Evolutionary conservation across 2,888 invertebrate species (phyloP).

Genomic region (Andrena dorsata): DNA sequence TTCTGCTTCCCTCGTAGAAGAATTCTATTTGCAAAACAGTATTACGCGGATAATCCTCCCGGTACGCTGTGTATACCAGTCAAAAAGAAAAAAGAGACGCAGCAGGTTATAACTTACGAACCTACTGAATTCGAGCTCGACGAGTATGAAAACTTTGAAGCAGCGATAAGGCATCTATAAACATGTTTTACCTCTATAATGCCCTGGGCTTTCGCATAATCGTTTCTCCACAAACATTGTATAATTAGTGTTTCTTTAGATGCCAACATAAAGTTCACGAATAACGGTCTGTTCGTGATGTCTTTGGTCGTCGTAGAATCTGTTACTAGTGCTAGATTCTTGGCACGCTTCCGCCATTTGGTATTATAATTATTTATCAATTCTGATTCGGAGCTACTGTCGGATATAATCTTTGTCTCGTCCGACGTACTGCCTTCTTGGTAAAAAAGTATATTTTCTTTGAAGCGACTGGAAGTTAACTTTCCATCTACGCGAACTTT

Average conservation of each 20-base stretch:
- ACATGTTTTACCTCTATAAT: conserved; percentile 89
- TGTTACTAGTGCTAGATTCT: conserved; percentile 66
- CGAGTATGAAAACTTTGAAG: conserved; percentile 87
- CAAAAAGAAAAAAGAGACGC: conserved; percentile 69
- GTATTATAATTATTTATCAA: conserved; percentile 84
- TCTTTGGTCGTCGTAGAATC: conserved; percentile 81
- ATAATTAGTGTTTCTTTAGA: conserved; percentile 91
- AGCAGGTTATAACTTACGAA: conserved; percentile 84
- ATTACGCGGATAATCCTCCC: conserved; percentile 87
- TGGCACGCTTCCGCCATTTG: conserved; percentile 84
- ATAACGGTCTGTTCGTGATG: conserved; percentile 83
- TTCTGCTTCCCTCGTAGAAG: conserved; percentile 87
- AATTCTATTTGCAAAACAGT: conserved; percentile 87
- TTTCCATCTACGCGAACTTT: conserved; percentile 63
- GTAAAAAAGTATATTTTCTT: conserved; percentile 74
- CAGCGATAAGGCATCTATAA: conserved; percentile 86
- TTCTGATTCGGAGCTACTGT: conserved; percentile 77
- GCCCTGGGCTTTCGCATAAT: conserved; percentile 91
- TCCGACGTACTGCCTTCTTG: conserved; percentile 73
- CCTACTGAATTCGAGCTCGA: conserved; percentile 87
- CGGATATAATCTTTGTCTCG: conserved; percentile 72
- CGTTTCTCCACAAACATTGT: conserved; percentile 90
- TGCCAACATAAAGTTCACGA: conserved; percentile 90
- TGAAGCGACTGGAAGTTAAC: conserved; percentile 61
- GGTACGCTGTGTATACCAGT: conserved; percentile 85